phyloP scores from a whole-genome alignment of 2,888 invertebrate genomes.

The Axea sp. region DNA sequence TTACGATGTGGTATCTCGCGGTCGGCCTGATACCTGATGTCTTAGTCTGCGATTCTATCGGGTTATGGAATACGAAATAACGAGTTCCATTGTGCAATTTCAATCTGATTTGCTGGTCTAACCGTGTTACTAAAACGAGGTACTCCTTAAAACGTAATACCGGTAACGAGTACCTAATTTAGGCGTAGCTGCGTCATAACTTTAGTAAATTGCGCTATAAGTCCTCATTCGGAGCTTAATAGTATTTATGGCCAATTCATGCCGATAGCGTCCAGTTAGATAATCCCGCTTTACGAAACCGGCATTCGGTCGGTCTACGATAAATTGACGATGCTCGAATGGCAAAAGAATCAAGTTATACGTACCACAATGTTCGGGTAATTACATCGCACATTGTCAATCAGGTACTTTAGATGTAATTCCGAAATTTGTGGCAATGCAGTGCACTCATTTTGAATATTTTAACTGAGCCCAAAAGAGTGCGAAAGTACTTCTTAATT shows the following conservation, averaged over 20 bases:
- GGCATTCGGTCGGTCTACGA: slow-evolving; percentile 64
- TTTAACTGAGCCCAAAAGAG: too few relatives aligned
- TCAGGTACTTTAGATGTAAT: slow-evolving; percentile 4
- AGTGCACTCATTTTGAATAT: too few relatives aligned
- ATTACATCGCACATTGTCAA: slow-evolving; percentile 50
- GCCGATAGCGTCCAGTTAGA: slow-evolving; percentile 54
- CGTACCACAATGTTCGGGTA: slow-evolving; percentile 19
- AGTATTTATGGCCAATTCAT: slow-evolving; percentile 76
- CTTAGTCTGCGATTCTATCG: slow-evolving; percentile 57
- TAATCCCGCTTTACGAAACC: slow-evolving; percentile 66
- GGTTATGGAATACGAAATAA: slow-evolving; percentile 56
- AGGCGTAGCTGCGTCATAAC: slow-evolving; percentile 74
- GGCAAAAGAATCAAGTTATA: slow-evolving; percentile 34
- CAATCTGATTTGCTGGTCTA: slow-evolving; percentile 51
- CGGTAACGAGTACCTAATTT: slow-evolving; percentile 77
- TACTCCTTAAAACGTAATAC: slow-evolving; percentile 72
- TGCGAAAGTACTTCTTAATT: too few relatives aligned
- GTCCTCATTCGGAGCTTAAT: slow-evolving; percentile 73
- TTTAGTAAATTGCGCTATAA: slow-evolving; percentile 75
- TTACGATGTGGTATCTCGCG: slow-evolving; percentile 37
- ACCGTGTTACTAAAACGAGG: slow-evolving; percentile 44
- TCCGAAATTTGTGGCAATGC: not conserved
- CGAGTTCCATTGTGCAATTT: slow-evolving; percentile 59
- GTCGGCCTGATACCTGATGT: slow-evolving; percentile 45
- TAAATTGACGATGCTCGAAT: slow-evolving; percentile 63